phyloP scores from a whole-genome alignment of 1,140 invertebrate genomes.

The Bombus ignitus region DNA sequence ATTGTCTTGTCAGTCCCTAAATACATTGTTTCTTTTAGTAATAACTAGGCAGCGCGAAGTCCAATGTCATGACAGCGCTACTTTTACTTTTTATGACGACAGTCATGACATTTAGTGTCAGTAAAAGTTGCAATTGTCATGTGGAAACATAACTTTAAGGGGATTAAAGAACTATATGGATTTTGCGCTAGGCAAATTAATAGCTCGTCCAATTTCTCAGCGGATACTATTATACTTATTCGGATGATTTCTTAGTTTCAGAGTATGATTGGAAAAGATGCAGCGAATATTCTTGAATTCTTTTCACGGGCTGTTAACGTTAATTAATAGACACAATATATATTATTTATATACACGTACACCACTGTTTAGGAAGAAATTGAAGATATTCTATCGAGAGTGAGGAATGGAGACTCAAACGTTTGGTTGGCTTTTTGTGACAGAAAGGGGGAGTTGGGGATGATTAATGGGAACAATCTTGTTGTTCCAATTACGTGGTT shows the following conservation, averaged over 20 bases:
- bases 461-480: slow-evolving; percentile 11
- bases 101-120: neutral
- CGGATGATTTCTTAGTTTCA: too few species aligned
- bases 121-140: neutral
- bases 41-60: neutral
- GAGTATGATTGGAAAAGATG: too few species aligned
- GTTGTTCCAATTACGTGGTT: slow-evolving; percentile 1
- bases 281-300: too few species aligned
- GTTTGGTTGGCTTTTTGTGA: neutral
- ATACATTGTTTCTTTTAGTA: neutral
- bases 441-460: neutral
- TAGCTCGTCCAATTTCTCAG: too few species aligned
- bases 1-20: neutral
- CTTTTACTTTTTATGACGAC: neutral
- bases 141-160: too few species aligned
- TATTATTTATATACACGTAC: too few species aligned
- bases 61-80: neutral
- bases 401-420: neutral
- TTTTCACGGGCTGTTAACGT: too few species aligned
- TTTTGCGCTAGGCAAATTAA: too few species aligned
- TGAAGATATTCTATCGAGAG: neutral
- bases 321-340: too few species aligned
- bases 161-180: too few species aligned
- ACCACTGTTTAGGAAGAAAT: neutral
- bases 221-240: too few species aligned